A percentile compares a stretch with the other conserved stretches of the same genome.
Evolutionary conservation across 2,888 invertebrate species (phyloP).

Genomic region (Mongoloraphidia duomilia): DNA sequence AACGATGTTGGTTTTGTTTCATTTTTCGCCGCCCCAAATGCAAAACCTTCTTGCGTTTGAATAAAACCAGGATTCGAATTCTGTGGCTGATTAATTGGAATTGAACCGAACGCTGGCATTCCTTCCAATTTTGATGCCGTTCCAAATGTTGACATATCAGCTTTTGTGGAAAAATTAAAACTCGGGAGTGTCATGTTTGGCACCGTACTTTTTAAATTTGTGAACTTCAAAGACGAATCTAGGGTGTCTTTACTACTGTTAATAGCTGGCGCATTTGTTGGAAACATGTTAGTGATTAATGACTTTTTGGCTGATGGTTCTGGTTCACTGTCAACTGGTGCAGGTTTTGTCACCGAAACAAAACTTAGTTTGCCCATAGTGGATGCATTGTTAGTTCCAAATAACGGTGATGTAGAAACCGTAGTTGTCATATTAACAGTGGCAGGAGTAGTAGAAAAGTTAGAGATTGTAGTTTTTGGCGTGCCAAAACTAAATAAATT

Average conservation of each 20-base stretch:
- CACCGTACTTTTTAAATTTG: too few species aligned
- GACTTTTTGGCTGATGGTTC: background rate
- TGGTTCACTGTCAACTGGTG: background rate
- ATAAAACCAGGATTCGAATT: too few species aligned
- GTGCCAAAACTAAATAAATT: slow-evolving; percentile 8
- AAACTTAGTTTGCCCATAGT: background rate
- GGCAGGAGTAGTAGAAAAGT: slow-evolving; percentile 8
- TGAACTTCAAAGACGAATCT: too few species aligned
- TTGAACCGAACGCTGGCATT: too few species aligned
- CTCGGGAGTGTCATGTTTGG: too few species aligned
- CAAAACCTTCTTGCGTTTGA: too few species aligned
- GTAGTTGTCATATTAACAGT: background rate
- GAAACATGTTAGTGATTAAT: background rate
- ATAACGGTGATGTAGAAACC: background rate
- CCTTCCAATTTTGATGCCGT: too few species aligned
- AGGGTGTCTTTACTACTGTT: too few species aligned
- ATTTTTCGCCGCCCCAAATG: background rate
- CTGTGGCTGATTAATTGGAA: too few species aligned
- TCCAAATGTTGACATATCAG: too few species aligned
- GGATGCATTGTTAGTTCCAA: background rate
- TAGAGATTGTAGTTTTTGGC: slow-evolving; percentile 7
- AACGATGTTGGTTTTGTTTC: background rate
- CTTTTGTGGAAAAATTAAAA: too few species aligned
- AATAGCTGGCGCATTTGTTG: too few species aligned
- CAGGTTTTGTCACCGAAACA: background rate